A percentile compares a stretch with the other conserved stretches of the same genome.
These are phyloP conservation scores for Corythornis madagascariensis DNA, from an alignment of 2,113 vertebrate species.

Conservation along the genomic window DNA sequence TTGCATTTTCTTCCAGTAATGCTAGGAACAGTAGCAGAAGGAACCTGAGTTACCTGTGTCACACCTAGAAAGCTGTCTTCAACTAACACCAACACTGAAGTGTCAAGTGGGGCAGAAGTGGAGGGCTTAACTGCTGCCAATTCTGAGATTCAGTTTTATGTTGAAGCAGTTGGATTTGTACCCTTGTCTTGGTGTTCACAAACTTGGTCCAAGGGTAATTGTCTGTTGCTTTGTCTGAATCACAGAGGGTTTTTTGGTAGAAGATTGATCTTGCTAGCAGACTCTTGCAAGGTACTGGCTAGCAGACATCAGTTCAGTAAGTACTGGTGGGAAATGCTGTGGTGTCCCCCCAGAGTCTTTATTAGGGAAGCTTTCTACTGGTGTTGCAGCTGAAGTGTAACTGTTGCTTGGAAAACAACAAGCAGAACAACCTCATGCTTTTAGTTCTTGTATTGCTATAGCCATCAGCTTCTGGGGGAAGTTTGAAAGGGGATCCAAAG, in stretches of 20 bases:
- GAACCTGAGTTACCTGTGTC: not conserved
- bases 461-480: slow-evolving; percentile 5
- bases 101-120: not conserved
- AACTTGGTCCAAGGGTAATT: not conserved
- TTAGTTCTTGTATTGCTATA: not conserved
- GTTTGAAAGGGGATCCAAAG: not conserved
- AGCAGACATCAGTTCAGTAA: not conserved
- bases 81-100: not conserved
- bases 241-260: not conserved
- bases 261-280: not conserved
- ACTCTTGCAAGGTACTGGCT: not conserved
- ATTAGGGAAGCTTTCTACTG: not conserved
- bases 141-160: not conserved
- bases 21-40: not conserved
- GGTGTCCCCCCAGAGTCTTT: not conserved
- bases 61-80: not conserved
- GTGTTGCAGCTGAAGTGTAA: not conserved
- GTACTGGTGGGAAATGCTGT: not conserved
- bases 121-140: not conserved
- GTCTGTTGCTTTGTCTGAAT: not conserved
- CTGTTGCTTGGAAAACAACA: not conserved
- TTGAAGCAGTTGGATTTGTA: not conserved
- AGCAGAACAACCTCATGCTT: not conserved
- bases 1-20: not conserved
- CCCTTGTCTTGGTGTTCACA: not conserved